Evolutionary conservation across 1,140 invertebrate genomes (phyloP).

Genomic region (Achroia grisella): DNA sequence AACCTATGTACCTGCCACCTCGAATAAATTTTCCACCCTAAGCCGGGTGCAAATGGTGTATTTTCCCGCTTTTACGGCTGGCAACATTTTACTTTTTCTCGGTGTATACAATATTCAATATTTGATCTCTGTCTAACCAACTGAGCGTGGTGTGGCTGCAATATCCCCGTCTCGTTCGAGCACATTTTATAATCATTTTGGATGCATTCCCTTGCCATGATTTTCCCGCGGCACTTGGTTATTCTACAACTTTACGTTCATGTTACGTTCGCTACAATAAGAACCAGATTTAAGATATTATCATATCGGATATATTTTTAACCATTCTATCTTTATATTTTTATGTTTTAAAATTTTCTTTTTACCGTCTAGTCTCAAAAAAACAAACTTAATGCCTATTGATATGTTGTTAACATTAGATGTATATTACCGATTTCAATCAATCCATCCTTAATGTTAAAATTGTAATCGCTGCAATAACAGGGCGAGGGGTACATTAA

Average conservation of each 20-base stretch:
- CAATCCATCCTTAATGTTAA: too few relatives aligned
- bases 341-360: too few relatives aligned
- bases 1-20: slow-evolving; percentile 29
- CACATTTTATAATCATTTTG: slow-evolving; percentile 71
- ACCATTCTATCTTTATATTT: too few relatives aligned
- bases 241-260: slow-evolving; percentile 44
- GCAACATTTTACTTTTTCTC: slow-evolving; percentile 39
- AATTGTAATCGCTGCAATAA: too few relatives aligned
- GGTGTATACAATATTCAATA: slow-evolving; percentile 54
- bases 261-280: slow-evolving; percentile 12
- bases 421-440: too few relatives aligned
- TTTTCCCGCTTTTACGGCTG: slow-evolving; percentile 24
- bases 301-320: too few relatives aligned
- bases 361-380: too few relatives aligned
- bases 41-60: slow-evolving; percentile 24
- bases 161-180: slow-evolving; percentile 54
- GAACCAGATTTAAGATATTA: too few relatives aligned
- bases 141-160: slow-evolving; percentile 57
- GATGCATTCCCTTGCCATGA: slow-evolving; percentile 71
- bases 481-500: too few relatives aligned
- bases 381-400: too few relatives aligned
- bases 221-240: slow-evolving; percentile 62
- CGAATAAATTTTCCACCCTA: slow-evolving; percentile 36
- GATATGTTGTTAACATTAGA: too few relatives aligned
- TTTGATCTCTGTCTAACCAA: slow-evolving; percentile 73